A percentile compares a stretch with the other conserved stretches of the same genome.
Conservation (phyloP, 2,888 invertebrate genomes). For the Clanis bilineata region DNA sequence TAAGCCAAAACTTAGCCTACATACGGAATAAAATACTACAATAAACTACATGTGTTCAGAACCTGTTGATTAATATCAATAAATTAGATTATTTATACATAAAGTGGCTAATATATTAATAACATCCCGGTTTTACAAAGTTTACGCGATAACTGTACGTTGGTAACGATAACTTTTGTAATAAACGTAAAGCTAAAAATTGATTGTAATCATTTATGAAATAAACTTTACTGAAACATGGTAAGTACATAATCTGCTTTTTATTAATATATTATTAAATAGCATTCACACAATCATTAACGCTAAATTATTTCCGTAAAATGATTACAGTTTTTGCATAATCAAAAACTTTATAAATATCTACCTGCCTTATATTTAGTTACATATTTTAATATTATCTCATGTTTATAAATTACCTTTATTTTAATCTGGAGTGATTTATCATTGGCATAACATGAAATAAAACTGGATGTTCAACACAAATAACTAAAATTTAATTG, state of each 20-base stretch:
- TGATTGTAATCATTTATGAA: background rate
- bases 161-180: background rate
- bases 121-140: background rate
- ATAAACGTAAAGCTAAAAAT: background rate
- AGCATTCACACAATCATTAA: background rate
- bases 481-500: constrained; percentile 26
- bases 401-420: constrained; percentile 14
- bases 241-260: background rate
- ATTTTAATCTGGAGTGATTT: constrained; percentile 18
- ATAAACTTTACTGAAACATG: background rate
- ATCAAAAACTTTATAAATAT: background rate
- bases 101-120: background rate
- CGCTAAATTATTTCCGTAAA: background rate
- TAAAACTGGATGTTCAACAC: constrained; percentile 18
- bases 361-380: too few species aligned
- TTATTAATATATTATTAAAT: background rate
- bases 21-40: background rate
- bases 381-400: background rate
- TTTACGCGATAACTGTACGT: background rate
- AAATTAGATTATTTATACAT: background rate
- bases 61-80: background rate
- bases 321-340: background rate
- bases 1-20: background rate
- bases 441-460: constrained; percentile 24
- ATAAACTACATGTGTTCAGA: background rate